Evolutionary conservation across 2,797 vertebrate species (phyloP), one percentile per base, ranked within the genome.

Genomic region (Distichodus sexfasciatus): DNA sequence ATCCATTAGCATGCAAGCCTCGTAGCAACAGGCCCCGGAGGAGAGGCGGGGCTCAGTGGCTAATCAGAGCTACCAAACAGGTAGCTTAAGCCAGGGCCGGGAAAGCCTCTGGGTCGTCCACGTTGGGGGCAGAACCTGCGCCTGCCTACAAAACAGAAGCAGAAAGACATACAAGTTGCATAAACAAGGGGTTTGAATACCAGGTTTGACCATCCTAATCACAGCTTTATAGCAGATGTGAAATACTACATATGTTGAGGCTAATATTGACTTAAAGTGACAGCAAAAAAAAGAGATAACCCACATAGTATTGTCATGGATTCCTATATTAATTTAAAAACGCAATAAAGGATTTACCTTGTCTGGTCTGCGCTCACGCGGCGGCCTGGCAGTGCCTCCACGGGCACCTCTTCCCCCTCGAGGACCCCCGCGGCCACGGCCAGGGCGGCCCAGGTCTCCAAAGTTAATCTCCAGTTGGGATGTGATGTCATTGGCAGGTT

Each of bases 1-100:
- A 95, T 97, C 95, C 94, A 94, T 95, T 94, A 96, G 94, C 97
- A 98, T 98, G 96, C 96, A 95, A 96, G 95, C 96, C 96, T 97
- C 92, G 90, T 92, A 95, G 94, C 93, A 92, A 92, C 95, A 91
- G 92, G 91, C 91, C 94, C 92, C 15, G 62, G 65, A 85, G 78
- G n/a, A n/a, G n/a, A n/a, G n/a, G n/a, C 81, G 87, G 73, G 75
- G 86, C 89, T 62, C 59, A 58, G 60, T 87, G 88, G 70, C 71
- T 43, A 54, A 53, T 47, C 65, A 83, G 21, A 69, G 91, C 91
- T 93, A 88, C 91, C 90, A 88, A 89, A 87, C 87, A 86, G 71
- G 69, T 71, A 46, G 86, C 90, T 93, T 94, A 99, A 81, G 93
- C 94, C 92, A 98, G 91, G 89, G 97, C 97, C 84, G 97, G 96